A percentile compares a stretch with the other conserved stretches of the same genome.
phyloP scores from a whole-genome alignment of 2,113 vertebrate species.

The Psilopsiagon aurifrons region DNA sequence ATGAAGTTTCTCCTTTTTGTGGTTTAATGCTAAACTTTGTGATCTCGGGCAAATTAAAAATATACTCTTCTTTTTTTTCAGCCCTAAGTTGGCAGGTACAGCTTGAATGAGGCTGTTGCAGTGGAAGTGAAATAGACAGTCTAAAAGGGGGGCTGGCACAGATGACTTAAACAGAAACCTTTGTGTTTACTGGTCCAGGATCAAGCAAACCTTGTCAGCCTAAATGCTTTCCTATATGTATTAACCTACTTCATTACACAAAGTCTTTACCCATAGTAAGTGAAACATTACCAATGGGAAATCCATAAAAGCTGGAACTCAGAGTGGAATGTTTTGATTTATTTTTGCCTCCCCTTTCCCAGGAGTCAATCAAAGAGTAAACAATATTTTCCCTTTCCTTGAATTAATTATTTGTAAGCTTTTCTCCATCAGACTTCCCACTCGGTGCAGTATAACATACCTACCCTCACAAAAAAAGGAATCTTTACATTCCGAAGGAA shows the following conservation, averaged over 20 bases:
- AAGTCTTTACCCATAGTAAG: not conserved
- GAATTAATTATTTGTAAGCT: conserved; percentile 35
- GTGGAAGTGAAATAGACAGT: conserved; percentile 15
- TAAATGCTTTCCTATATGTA: not conserved
- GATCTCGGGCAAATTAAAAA: conserved; percentile 17
- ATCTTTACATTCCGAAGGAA: conserved; percentile 65
- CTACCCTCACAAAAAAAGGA: conserved; percentile 11
- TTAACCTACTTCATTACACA: conserved; percentile 11
- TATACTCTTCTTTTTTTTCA: not conserved
- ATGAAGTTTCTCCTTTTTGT: not conserved
- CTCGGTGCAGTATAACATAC: conserved; percentile 29
- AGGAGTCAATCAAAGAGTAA: conserved; percentile 31
- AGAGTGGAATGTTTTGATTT: conserved; percentile 2
- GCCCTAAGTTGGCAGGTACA: not conserved
- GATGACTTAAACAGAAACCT: conserved; percentile 11
- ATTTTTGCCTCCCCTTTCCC: conserved; percentile 1
- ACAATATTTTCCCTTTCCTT: conserved; percentile 18
- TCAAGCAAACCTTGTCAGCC: conserved; percentile 15
- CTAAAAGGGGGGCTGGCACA: not conserved
- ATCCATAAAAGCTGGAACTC: conserved; percentile 27
- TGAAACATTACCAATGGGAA: conserved; percentile 36
- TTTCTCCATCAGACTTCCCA: conserved; percentile 33
- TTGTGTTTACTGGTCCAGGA: conserved; percentile 26
- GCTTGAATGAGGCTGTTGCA: conserved; percentile 9
- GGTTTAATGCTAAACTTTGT: not conserved